These are phyloP conservation scores for Ciconia nigra DNA, from an alignment of 2,797 vertebrate species.

Conservation along the genomic window DNA sequence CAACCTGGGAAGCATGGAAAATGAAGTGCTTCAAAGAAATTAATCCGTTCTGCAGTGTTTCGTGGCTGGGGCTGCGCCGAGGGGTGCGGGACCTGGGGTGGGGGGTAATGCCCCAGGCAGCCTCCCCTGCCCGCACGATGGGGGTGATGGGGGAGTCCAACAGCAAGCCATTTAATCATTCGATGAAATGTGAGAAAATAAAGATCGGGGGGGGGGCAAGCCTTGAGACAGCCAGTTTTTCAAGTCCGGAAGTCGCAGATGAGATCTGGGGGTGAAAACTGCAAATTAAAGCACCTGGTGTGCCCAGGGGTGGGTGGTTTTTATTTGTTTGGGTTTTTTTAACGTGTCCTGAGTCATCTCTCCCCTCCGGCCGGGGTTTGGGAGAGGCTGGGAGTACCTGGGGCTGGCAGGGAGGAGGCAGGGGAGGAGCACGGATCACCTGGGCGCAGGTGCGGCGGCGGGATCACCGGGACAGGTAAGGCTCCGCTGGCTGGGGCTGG, in stretches of 20 bases:
- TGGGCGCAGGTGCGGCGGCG: background rate
- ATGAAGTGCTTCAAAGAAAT: background rate
- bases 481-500: background rate
- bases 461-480: background rate
- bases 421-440: constrained; percentile 21
- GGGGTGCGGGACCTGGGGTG: fast-evolving
- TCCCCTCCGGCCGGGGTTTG: too few species aligned
- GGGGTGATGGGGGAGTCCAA: fast-evolving
- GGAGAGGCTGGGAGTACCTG: background rate
- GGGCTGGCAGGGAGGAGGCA: background rate
- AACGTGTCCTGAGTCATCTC: too few species aligned
- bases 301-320: background rate
- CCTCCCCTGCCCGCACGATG: background rate
- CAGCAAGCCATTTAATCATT: background rate
- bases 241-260: background rate
- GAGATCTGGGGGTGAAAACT: background rate
- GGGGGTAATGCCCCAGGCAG: background rate
- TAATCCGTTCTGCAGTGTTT: fast-evolving
- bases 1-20: background rate
- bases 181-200: background rate
- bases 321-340: background rate
- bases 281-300: fast-evolving
- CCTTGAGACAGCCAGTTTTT: background rate
- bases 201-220: background rate
- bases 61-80: fast-evolving